Evolutionary conservation across 1,140 invertebrate species (phyloP), one percentile per base, ranked within the genome.

Genomic region (Holcopasites calliopsidis): DNA sequence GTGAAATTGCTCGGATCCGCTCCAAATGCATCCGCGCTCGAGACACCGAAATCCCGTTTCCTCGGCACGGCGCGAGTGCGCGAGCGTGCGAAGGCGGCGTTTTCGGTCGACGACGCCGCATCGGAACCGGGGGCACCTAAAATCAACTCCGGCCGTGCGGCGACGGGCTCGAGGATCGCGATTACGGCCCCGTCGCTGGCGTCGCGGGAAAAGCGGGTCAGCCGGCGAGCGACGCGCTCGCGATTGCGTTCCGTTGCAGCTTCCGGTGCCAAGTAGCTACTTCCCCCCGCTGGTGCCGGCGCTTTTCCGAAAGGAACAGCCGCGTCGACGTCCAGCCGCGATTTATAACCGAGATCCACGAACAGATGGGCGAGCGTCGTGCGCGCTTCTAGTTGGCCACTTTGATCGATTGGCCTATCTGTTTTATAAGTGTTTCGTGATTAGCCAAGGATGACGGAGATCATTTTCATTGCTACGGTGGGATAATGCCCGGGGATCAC

Each of bases 1-100:
- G 72, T 68, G 72, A 75, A 75, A 75, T 75, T 50, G 72, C 62
- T 58, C 64, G 52, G 72, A 75, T 57, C 26, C 42, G 72, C 64
- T 75, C 72, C 64, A 75, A 75, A 75, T 75, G 64, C 52, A 18
- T 28, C 64, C 49, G 28, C 50, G 47, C 31, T 38, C 60, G 55
- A 57, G 52, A 42, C 58, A 64, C 47, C 47, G 33, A n/a, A 21
- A 18, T 18, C 33, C 33, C 57, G 70, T 54, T 62, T 40, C 21
- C 35, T 23, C 16, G 13, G 6, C 47, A 33, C 21, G 26, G 55
- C 54, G 26, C 38, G 11, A 50, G 23, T 28, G 49, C 70, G 54
- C 61, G 58, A 33, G 70, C 23, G 26, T 49, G 4, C 33, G 35
- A 10, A 16, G 31, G 3, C 8, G n/a, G 33, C 23, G 33, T 54